Conservation (phyloP, 2,113 vertebrate genomes). For the Centropus bengalensis region DNA sequence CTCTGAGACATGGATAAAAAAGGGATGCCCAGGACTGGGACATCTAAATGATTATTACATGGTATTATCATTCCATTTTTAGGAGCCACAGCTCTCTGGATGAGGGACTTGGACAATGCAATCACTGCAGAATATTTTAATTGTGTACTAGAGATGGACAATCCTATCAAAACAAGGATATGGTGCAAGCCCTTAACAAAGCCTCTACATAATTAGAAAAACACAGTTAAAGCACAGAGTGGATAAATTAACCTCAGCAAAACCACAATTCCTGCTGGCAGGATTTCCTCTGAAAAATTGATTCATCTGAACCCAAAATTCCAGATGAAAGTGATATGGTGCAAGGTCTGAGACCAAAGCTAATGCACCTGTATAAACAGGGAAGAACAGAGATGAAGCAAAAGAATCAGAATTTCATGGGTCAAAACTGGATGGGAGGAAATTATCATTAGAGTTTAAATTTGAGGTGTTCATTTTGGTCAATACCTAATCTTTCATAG, state of each 20-base stretch:
- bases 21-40: background rate
- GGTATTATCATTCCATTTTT: background rate
- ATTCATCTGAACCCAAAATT: background rate
- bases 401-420: background rate
- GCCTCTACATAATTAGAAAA: background rate
- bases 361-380: background rate
- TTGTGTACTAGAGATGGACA: background rate
- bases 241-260: background rate
- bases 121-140: background rate
- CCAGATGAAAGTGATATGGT: background rate
- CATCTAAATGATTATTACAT: rapidly evolving
- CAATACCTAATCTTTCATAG: background rate
- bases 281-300: background rate
- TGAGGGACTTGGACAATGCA: background rate
- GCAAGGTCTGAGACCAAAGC: background rate
- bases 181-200: background rate
- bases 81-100: background rate
- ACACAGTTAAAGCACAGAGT: background rate
- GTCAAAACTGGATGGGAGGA: background rate
- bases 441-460: background rate
- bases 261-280: background rate
- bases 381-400: background rate
- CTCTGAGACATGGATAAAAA: rapidly evolving
- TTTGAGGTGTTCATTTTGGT: background rate
- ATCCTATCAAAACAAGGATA: background rate